These are phyloP conservation scores for Synergus umbraculus DNA, from an alignment of 2,888 invertebrate species.

Conservation along the genomic window DNA sequence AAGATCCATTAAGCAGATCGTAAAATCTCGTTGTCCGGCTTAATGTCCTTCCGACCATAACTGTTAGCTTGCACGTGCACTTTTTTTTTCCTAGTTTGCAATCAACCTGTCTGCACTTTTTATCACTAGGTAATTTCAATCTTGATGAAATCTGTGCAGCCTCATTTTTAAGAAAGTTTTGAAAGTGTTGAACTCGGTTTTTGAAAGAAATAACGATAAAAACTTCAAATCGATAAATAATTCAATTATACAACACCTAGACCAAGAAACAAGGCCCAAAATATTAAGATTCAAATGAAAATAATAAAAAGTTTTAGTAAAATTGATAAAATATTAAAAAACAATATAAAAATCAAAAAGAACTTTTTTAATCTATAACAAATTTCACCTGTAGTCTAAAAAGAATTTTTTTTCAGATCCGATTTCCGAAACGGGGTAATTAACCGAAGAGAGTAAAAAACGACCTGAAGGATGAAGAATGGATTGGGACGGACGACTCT, in stretches of 20 bases:
- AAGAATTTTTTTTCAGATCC: neutral
- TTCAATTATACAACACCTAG: neutral
- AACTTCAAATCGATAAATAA: neutral
- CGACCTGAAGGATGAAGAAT: neutral
- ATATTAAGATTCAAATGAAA: no score
- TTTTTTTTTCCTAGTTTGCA: neutral
- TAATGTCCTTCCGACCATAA: conserved; percentile 1
- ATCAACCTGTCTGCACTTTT: conserved; percentile 5
- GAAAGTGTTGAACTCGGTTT: neutral
- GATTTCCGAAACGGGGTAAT: neutral
- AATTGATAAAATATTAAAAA: no score
- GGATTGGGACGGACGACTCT: conserved; percentile 45
- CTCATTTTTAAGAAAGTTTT: neutral
- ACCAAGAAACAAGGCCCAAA: no score
- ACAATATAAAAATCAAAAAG: no score
- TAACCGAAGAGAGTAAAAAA: conserved; percentile 10
- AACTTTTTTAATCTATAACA: no score
- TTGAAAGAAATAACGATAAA: neutral
- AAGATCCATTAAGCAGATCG: conserved; percentile 20
- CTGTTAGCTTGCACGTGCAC: conserved; percentile 26
- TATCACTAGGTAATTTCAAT: neutral
- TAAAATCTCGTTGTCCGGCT: conserved; percentile 12
- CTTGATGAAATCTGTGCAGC: neutral
- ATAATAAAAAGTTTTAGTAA: no score
- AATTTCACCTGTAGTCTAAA: neutral